Evolutionary conservation across 2,113 vertebrate species (phyloP), one percentile per base, ranked within the genome.

Genomic region (Andinoacara biseriatus): DNA sequence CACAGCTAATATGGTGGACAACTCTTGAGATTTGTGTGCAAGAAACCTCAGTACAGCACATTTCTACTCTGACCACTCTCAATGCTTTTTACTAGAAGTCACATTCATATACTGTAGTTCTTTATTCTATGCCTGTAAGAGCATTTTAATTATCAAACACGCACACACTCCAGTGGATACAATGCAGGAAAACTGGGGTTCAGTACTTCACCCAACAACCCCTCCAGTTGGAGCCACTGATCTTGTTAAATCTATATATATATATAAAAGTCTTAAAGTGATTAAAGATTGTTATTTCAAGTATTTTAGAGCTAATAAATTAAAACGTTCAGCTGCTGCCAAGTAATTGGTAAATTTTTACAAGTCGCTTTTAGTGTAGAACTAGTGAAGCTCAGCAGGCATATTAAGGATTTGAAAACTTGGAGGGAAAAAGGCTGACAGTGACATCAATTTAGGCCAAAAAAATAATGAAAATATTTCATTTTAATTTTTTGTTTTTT

Each of bases 311-410:
- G 7, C 33, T 11, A 22, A 38, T 15, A 67, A 1, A 49, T 69
- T 11, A 29, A 10, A 56, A 17, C 20, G 24, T 49, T 69, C 40
- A 11, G 15, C 26, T 20, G 38, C 24, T 69, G 22, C 40, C 22
- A 6, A 29, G 15, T 46, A 49, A 43, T 49, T 5, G 7, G 33
- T 54, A 0, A 7, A 26, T 38, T 13, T 20, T 58, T 5, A 18
- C 4, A 10, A 43, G 58, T 18, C 18, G 8, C 22, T 69, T 69
- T 69, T 29, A 49, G 26, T 10, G 0, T 3, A 0, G 5, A 49
- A 69, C 65, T 9, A 49, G 43, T 17, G 17, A 11, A 69, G 63
- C 15, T 49, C 40, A 69, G 15, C 40, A 29, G 63, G 63, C 4
- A 20, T 29, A n/a, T 5, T 10, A 49, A 49, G 5, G 5, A 49